Evolutionary conservation across 2,797 vertebrate species (phyloP).

Genomic region (Sebastes matsubarae): DNA sequence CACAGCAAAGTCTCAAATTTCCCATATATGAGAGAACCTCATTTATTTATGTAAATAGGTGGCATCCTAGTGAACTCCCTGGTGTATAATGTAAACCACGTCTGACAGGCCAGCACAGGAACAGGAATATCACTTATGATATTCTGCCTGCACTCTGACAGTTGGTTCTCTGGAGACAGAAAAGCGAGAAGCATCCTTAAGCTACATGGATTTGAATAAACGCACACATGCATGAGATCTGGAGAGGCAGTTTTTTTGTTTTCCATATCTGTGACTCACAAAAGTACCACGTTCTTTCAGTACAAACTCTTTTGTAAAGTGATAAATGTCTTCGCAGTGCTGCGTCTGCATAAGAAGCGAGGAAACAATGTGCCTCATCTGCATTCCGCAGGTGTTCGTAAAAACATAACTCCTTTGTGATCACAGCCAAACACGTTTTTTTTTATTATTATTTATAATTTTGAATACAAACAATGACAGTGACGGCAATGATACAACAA

Average conservation of each 20-base stretch:
- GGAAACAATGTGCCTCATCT: conserved; percentile 9
- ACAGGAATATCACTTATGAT: background rate
- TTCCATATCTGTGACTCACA: conserved; percentile 1
- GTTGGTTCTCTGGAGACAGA: background rate
- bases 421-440: background rate
- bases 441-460: too few species aligned
- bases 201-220: conserved; percentile 23
- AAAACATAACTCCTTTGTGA: conserved; percentile 1
- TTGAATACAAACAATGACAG: too few species aligned
- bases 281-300: background rate
- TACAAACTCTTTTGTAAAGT: background rate
- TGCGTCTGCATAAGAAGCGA: conserved; percentile 4
- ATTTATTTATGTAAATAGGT: conserved; percentile 17
- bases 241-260: background rate
- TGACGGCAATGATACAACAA: too few species aligned
- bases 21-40: background rate
- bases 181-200: background rate
- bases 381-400: conserved; percentile 9
- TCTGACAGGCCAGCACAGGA: background rate
- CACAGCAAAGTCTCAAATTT: conserved; percentile 30
- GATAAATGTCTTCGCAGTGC: conserved; percentile 3
- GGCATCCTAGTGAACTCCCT: background rate
- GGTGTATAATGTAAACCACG: conserved; percentile 17
- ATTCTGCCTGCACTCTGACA: background rate
- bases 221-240: background rate